Conservation (phyloP, 2,113 vertebrate species). For the Nyctibius bracteatus region DNA sequence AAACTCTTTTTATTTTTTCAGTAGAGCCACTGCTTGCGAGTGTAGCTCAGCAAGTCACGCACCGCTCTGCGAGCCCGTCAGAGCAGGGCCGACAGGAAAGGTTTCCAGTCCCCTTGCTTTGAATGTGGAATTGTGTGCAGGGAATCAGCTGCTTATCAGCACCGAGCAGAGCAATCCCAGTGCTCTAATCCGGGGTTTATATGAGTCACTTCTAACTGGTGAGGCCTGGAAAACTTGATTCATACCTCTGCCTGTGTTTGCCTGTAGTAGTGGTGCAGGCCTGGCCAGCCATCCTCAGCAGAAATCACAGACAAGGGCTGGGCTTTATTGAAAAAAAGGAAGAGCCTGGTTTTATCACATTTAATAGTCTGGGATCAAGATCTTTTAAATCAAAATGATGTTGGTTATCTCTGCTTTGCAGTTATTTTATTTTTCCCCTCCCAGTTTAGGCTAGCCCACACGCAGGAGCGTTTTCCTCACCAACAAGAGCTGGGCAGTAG, state of each 20-base stretch:
- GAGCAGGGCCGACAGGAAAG: conserved; percentile 49
- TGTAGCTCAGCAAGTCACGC: background rate
- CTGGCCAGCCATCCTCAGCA: conserved; percentile 4
- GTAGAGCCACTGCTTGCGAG: background rate
- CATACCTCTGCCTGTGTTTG: conserved; percentile 19
- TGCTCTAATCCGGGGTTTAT: conserved; percentile 36
- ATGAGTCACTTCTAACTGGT: conserved; percentile 55
- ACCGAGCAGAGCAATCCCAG: conserved; percentile 17
- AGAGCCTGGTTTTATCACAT: background rate
- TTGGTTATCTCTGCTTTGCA: background rate
- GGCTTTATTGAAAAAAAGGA: background rate
- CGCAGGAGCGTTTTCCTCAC: accelerated
- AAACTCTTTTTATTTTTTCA: background rate
- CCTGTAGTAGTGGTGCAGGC: background rate
- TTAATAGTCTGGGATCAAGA: background rate
- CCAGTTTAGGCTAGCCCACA: background rate
- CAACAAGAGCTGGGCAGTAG: background rate
- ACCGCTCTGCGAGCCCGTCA: background rate
- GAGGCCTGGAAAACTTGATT: conserved; percentile 62
- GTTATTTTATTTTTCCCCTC: background rate
- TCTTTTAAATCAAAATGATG: background rate
- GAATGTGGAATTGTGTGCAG: conserved; percentile 51
- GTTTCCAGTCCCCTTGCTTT: conserved; percentile 51
- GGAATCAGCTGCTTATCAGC: conserved; percentile 62
- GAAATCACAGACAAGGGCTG: background rate